Evolutionary conservation across 2,888 invertebrate species (phyloP), one percentile per base, ranked within the genome.

Genomic region (Kuschelorhynchus macadamiae): DNA sequence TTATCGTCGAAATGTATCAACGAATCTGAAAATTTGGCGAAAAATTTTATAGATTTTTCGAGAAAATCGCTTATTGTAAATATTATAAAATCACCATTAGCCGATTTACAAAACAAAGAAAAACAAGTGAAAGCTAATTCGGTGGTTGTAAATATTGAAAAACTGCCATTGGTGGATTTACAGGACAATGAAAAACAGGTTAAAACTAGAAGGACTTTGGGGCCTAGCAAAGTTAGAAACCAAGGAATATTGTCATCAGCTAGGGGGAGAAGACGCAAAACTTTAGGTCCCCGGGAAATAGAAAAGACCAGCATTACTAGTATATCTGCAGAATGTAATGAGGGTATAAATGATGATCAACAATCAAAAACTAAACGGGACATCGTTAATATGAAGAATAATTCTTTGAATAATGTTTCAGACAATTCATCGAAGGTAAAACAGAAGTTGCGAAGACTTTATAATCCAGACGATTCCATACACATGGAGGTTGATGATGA

Each of bases 391-490:
- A 30, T 17, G 12, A 55, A 11, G 1, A 11, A 44, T 44, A 20
- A 18, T 9, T 9, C n/a, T 44, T 1, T 1, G n/a, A 44, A 44
- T 9, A 3, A 11, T 7, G 11, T 3, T 36, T 36, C 36, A n/a
- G 9, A 9, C 12, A 12, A 36, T 36, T 14, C 20, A 7, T 9
- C 21, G 4, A 67, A 55, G 39, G 65, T 47, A 44, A 12, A 25
- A 18, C 64, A 44, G 30, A 66, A 36, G 49, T 21, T 47, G 3
- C 67, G 76, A 42, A 72, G 69, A 65, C 63, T 79, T 5, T 79
- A 76, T 61, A 73, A 77, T 67, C 79, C 78, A 11, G 63, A 70
- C 16, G 67, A 74, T 47, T 68, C 70, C 1, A 42, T 65, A 14
- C 52, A 30, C 30, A 21, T 55, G 1, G 18, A 42, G 17, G 39